Percentiles rank a stretch among this genome's conserved stretches.
Conservation (phyloP, 2,888 invertebrate genomes). For the Hipparchia sbordonii region DNA sequence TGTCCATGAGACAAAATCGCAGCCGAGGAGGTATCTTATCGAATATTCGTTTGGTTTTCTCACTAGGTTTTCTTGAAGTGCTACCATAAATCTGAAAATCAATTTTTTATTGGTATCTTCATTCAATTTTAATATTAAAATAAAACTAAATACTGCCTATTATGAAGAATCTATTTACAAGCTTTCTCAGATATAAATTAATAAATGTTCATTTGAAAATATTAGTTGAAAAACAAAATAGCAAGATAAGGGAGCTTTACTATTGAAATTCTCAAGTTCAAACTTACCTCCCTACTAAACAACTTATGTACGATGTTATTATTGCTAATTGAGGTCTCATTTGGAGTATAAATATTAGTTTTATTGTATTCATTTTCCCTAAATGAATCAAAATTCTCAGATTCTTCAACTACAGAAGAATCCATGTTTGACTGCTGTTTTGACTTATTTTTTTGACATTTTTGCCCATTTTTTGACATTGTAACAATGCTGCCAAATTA, state of each 20-base stretch:
- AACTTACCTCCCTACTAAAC: slow-evolving; percentile 84
- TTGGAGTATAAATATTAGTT: slow-evolving; percentile 55
- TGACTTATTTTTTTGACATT: slow-evolving; percentile 45
- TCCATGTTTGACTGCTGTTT: slow-evolving; percentile 79
- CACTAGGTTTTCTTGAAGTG: slow-evolving; percentile 73
- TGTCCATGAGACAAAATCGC: slow-evolving; percentile 84
- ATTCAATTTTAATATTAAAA: too few relatives aligned
- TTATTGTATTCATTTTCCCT: slow-evolving; percentile 58
- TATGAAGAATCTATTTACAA: neutral
- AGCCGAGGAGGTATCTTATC: slow-evolving; percentile 83
- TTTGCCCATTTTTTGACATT: slow-evolving; percentile 33
- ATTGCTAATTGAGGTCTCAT: slow-evolving; percentile 55
- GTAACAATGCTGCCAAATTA: slow-evolving; percentile 51
- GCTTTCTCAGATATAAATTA: slow-evolving; percentile 19
- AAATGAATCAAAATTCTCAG: slow-evolving; percentile 60
- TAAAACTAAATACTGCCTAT: neutral
- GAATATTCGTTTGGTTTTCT: slow-evolving; percentile 74
- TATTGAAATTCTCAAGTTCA: slow-evolving; percentile 43
- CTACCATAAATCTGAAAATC: slow-evolving; percentile 74
- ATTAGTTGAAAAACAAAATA: slow-evolving; percentile 34
- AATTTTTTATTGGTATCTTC: neutral
- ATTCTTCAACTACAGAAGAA: slow-evolving; percentile 62
- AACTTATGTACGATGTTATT: slow-evolving; percentile 79
- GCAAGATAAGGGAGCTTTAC: slow-evolving; percentile 30
- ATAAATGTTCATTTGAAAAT: slow-evolving; percentile 21